These are phyloP conservation scores for Drosophila limbata DNA, from an alignment of 2,888 invertebrate genomes.

Conservation along the genomic window DNA sequence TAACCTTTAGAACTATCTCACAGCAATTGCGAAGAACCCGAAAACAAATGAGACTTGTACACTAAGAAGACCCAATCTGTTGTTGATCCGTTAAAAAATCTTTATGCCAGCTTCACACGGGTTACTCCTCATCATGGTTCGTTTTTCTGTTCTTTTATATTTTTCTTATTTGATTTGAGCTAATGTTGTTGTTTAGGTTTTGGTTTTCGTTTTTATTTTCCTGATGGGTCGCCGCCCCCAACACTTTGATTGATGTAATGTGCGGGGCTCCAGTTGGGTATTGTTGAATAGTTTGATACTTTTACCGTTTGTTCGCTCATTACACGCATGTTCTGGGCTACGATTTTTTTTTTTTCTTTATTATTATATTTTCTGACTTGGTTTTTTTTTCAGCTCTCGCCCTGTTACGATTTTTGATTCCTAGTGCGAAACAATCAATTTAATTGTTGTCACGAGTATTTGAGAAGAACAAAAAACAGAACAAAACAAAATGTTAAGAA, in stretches of 20 bases:
- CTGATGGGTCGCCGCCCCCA: slow-evolving; percentile 46
- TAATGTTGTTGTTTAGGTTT: slow-evolving; percentile 32
- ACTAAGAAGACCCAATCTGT: slow-evolving; percentile 1
- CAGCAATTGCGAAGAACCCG: not conserved
- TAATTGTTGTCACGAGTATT: slow-evolving; percentile 56
- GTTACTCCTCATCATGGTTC: slow-evolving; percentile 7
- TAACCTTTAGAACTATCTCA: slow-evolving; percentile 5
- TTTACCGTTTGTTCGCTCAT: slow-evolving; percentile 70
- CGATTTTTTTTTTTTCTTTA: not conserved
- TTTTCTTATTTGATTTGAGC: slow-evolving; percentile 14
- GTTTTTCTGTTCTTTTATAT: not conserved
- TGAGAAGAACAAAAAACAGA: slow-evolving; percentile 7
- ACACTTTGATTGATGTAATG: slow-evolving; percentile 58
- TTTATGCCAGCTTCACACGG: slow-evolving; percentile 9
- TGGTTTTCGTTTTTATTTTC: slow-evolving; percentile 20
- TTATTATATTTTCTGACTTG: not conserved
- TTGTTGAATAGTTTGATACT: slow-evolving; percentile 38
- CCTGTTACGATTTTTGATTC: slow-evolving; percentile 33
- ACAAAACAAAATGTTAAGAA: slow-evolving; percentile 33
- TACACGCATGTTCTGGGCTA: slow-evolving; percentile 53
- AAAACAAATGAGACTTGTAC: slow-evolving; percentile 11
- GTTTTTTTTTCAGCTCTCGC: slow-evolving; percentile 1
- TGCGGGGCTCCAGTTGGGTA: slow-evolving; percentile 24
- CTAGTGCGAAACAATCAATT: slow-evolving; percentile 60
- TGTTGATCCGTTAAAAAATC: slow-evolving; percentile 19